Conservation (phyloP, 64 coral and sea anemone species). For the Pocillopora verrucosa region DNA sequence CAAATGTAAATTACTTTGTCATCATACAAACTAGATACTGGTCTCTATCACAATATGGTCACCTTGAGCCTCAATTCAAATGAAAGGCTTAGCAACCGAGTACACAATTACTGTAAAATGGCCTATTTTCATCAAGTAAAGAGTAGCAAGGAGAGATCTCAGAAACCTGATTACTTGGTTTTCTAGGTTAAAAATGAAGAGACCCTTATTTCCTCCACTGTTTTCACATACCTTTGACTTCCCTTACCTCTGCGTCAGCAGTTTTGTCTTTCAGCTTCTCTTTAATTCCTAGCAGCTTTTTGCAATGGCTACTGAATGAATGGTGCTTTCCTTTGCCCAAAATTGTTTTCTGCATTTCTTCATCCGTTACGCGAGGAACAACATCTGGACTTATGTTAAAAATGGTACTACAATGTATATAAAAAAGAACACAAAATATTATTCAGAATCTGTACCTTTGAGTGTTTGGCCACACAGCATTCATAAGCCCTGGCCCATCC, state of each 20-base stretch:
- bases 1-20: too few species aligned
- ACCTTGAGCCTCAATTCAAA: too few species aligned
- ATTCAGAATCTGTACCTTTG: too few species aligned
- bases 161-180: too few species aligned
- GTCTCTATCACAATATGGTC: too few species aligned
- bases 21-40: too few species aligned
- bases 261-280: not conserved
- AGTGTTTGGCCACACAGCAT: too few species aligned
- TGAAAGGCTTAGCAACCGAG: too few species aligned
- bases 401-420: not conserved
- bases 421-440: not conserved
- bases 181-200: not conserved
- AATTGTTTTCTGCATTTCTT: constrained; percentile 16
- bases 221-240: not conserved
- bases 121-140: too few species aligned
- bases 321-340: not conserved
- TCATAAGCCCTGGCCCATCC: too few species aligned
- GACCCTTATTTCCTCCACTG: not conserved
- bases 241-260: not conserved
- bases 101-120: too few species aligned
- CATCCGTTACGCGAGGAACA: not conserved
- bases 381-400: not conserved
- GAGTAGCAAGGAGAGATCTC: too few species aligned
- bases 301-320: constrained; percentile 37
- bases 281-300: not conserved